phyloP scores from a whole-genome alignment of 1,140 invertebrate genomes.

The Metaphire vulgaris region DNA sequence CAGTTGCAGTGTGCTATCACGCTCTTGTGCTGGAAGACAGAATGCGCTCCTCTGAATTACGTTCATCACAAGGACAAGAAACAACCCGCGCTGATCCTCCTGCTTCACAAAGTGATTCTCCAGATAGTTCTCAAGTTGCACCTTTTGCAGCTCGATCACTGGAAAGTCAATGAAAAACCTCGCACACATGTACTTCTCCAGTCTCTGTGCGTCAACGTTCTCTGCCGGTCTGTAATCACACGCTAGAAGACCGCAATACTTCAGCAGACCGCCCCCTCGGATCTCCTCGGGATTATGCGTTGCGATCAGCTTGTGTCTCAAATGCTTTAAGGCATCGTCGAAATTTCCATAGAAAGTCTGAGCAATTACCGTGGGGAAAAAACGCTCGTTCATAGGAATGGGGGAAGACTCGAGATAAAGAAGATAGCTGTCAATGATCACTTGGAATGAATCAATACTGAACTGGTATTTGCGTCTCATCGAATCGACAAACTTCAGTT shows the following conservation, averaged over 20 bases:
- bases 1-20: slow-evolving; percentile 82
- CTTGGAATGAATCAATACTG: slow-evolving; percentile 98
- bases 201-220: slow-evolving; percentile 74
- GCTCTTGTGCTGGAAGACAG: slow-evolving; percentile 95
- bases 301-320: slow-evolving; percentile 85
- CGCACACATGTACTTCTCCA: slow-evolving; percentile 99
- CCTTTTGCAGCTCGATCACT: slow-evolving; percentile 19
- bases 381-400: slow-evolving; percentile 79
- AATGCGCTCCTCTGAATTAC: slow-evolving; percentile 96
- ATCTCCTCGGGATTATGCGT: slow-evolving; percentile 97
- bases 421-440: slow-evolving; percentile 87
- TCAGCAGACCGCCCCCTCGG: slow-evolving; percentile 92
- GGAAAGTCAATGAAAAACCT: slow-evolving; percentile 98
- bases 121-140: slow-evolving; percentile 31
- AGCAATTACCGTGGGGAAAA: slow-evolving; percentile 92
- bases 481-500: slow-evolving; percentile 96
- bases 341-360: slow-evolving; percentile 98
- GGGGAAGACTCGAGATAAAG: slow-evolving; percentile 86
- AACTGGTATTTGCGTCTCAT: slow-evolving; percentile 99
- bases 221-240: slow-evolving; percentile 81
- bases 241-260: slow-evolving; percentile 94
- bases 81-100: slow-evolving; percentile 84
- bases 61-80: slow-evolving; percentile 76
- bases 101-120: slow-evolving; percentile 90
- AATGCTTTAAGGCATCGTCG: slow-evolving; percentile 82